Evolutionary conservation across 2,113 vertebrate species (phyloP), one percentile per base, ranked within the genome.

Genomic region (Capra hircus): DNA sequence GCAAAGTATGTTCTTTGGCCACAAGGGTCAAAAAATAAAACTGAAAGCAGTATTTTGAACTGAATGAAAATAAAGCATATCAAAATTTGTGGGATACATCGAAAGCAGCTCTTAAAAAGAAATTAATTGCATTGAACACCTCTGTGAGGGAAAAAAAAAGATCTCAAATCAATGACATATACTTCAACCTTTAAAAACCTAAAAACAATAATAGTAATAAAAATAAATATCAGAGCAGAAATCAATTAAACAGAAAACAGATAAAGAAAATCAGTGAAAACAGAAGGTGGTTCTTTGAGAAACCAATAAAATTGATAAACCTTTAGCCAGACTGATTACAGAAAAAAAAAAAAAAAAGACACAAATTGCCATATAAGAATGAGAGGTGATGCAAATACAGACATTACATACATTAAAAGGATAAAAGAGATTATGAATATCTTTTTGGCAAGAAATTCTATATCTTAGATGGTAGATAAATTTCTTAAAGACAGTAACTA

Each of bases 21-120:
- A 74, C 21, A n/a, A 25, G 6, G 14, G 40, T 94, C 80, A 82
- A 86, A 96, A 96, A 90, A 48, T 90, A 30, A 78, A 90, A 55
- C 30, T 53, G 40, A 87, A 95, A 89, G 59, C 77, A 91, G 81
- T 93, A 50, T 94, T 94, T 52, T 94, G 53, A 93, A 78, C 53
- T 62, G 33, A 60, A 59, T 55, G 28, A 48, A 81, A 88, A 53
- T 50, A 88, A 88, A 88, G 19, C 3, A 89, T 55, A 28, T 57
- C 16, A 67, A 55, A 55, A 67, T 82, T 15, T 82, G 77, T 89
- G 48, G 15, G 28, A 27, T 74, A 52, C 28, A 48, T 74, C 7
- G 2, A 82, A 82, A 48, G 45, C 28, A 50, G 78, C 60, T 71
- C 33, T 82, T 81, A 77, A 86, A 80, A 30, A 85, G 36, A 86